Percentiles rank a stretch among this genome's conserved stretches.
Evolutionary conservation across 92 coral and sea anemone species (phyloP).

Genomic region (Diadumene lineata): DNA sequence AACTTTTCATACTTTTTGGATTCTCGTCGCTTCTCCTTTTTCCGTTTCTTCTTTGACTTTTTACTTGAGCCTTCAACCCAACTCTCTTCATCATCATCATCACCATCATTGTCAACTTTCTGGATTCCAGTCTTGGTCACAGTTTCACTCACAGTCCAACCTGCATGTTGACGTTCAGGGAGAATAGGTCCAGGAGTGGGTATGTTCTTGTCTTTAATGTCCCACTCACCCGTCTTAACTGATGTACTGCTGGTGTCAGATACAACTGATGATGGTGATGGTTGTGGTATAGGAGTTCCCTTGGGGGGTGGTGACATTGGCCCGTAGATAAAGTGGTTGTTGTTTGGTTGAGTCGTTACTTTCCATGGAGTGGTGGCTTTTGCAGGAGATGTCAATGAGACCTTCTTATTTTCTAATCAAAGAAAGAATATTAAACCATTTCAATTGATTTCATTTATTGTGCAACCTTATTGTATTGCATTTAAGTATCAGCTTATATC

Average conservation of each 20-base stretch:
- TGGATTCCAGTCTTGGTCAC: slow-evolving; percentile 45
- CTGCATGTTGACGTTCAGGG: slow-evolving; percentile 98
- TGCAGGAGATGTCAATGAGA: slow-evolving; percentile 25
- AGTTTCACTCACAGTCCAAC: slow-evolving; percentile 84
- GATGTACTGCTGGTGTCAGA: slow-evolving; percentile 83
- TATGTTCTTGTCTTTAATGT: slow-evolving; percentile 61
- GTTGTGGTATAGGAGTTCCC: slow-evolving; percentile 64
- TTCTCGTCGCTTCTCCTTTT: slow-evolving; percentile 50
- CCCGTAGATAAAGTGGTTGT: slow-evolving; percentile 58
- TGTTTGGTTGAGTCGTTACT: slow-evolving; percentile 47
- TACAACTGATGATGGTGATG: slow-evolving; percentile 78
- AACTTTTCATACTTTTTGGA: slow-evolving; percentile 43
- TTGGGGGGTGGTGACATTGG: slow-evolving; percentile 88
- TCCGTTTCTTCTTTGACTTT: slow-evolving; percentile 47
- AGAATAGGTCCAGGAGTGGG: slow-evolving; percentile 79
- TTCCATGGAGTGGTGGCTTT: slow-evolving; percentile 94
- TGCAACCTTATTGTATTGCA: no score
- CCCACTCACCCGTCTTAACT: slow-evolving; percentile 96
- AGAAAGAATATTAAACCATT: no score
- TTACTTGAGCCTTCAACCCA: slow-evolving; percentile 19
- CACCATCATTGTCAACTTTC: slow-evolving; percentile 30
- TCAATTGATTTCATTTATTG: no score
- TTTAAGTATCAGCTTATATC: no score
- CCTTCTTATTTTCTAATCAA: slow-evolving; percentile 4
- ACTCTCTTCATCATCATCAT: slow-evolving; percentile 49